A percentile compares a stretch with the other conserved stretches of the same genome.
phyloP scores from a whole-genome alignment of 2,888 invertebrate species.

The Netelia melanura region DNA sequence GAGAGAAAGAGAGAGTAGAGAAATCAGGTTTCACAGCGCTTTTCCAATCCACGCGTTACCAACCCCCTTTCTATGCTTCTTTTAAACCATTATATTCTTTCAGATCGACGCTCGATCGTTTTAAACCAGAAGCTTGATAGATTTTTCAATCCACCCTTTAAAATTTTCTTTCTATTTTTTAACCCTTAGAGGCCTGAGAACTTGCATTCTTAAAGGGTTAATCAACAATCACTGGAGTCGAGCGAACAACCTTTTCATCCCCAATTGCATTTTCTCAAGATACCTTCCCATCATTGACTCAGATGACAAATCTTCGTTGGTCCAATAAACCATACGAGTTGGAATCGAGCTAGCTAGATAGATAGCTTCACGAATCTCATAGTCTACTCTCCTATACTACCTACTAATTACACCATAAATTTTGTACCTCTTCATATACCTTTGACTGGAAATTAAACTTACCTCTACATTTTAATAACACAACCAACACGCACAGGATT shows the following conservation, averaged over 20 bases:
- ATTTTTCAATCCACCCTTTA: too few species aligned
- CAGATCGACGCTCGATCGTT: not conserved
- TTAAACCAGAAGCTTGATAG: not conserved
- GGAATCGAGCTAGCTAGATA: constrained; percentile 65
- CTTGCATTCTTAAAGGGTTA: too few species aligned
- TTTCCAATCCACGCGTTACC: constrained; percentile 7
- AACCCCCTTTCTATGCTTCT: not conserved
- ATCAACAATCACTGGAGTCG: too few species aligned
- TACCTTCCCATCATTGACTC: not conserved
- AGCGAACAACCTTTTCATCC: too few species aligned
- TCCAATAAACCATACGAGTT: constrained; percentile 38
- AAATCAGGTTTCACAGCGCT: constrained; percentile 30
- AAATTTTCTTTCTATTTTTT: too few species aligned
- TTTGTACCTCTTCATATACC: constrained; percentile 82
- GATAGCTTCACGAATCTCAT: constrained; percentile 78
- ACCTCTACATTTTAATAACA: constrained; percentile 55
- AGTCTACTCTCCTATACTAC: constrained; percentile 74
- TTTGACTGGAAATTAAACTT: constrained; percentile 69
- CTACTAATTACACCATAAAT: constrained; percentile 76
- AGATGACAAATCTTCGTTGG: constrained; percentile 54
- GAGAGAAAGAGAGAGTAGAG: constrained; percentile 22
- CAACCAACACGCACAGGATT: constrained; percentile 48
- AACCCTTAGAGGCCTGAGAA: too few species aligned
- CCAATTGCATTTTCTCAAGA: not conserved
- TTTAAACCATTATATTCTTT: not conserved